Evolutionary conservation across 2,797 vertebrate species (phyloP).

Genomic region (Hipposideros larvatus): DNA sequence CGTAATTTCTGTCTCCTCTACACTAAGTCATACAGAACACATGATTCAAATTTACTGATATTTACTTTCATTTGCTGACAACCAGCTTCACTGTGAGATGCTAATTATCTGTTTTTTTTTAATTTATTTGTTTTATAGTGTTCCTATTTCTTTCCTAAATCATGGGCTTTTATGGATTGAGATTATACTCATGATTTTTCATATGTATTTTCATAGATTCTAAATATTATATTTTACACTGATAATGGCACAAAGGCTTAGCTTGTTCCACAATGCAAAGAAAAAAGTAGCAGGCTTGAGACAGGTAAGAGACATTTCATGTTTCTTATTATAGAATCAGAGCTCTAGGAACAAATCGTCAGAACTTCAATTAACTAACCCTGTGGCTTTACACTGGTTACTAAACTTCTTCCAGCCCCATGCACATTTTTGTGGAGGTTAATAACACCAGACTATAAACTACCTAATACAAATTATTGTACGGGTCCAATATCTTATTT

Average conservation of each 20-base stretch:
- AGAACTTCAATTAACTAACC: background rate
- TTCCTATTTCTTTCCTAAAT: background rate
- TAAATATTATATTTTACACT: background rate
- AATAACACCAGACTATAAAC: background rate
- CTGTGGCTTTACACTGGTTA: background rate
- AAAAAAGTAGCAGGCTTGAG: background rate
- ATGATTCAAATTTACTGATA: background rate
- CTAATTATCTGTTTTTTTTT: background rate
- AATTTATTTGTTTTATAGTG: background rate
- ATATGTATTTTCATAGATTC: background rate
- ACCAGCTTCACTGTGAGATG: background rate
- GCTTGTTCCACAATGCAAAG: background rate
- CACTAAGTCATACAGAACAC: background rate
- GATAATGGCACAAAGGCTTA: background rate
- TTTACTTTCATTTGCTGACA: background rate
- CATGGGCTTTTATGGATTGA: background rate
- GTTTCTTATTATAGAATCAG: background rate
- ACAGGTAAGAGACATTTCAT: background rate
- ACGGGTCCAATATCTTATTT: background rate
- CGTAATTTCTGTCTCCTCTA: background rate
- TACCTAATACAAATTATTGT: background rate
- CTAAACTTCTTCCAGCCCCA: background rate
- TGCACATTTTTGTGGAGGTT: background rate
- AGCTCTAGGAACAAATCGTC: background rate
- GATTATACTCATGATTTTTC: background rate